Evolutionary conservation across 2,888 invertebrate genomes (phyloP).

Genomic region (Drosophila kanekoi): DNA sequence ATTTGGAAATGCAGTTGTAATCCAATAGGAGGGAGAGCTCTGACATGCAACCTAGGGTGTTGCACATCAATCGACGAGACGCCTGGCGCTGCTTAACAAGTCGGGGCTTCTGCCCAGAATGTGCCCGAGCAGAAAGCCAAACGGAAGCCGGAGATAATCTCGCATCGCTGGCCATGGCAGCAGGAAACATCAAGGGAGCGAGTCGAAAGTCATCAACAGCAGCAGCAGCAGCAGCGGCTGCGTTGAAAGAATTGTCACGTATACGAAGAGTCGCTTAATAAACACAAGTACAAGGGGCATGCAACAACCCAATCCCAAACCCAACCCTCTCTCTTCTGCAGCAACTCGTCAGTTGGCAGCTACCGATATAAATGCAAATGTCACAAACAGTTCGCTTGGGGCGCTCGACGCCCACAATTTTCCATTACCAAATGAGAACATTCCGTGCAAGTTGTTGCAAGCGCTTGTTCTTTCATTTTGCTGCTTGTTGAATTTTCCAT

Average conservation of each 20-base stretch:
- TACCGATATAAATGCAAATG: slow-evolving; percentile 58
- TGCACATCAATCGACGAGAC: slow-evolving; percentile 42
- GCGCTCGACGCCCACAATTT: slow-evolving; percentile 26
- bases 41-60: slow-evolving; percentile 18
- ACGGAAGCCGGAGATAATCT: slow-evolving; percentile 58
- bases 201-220: slow-evolving; percentile 13
- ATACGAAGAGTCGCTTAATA: slow-evolving; percentile 61
- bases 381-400: slow-evolving; percentile 40
- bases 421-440: slow-evolving; percentile 56
- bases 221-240: slow-evolving; percentile 8
- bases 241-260: slow-evolving; percentile 62
- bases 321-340: not conserved
- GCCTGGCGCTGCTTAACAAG: slow-evolving; percentile 15
- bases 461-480: not conserved
- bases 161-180: slow-evolving; percentile 42
- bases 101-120: slow-evolving; percentile 20
- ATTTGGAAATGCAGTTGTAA: slow-evolving; percentile 51
- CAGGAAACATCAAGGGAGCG: slow-evolving; percentile 26
- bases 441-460: slow-evolving; percentile 22
- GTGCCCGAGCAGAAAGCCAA: slow-evolving; percentile 22
- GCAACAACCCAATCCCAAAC: not conserved
- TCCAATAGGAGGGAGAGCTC: slow-evolving; percentile 33
- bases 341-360: slow-evolving; percentile 10
- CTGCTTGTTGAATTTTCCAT: slow-evolving; percentile 13
- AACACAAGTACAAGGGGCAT: slow-evolving; percentile 42